Evolutionary conservation across 1,140 invertebrate genomes (phyloP), one percentile per base, ranked within the genome.

Genomic region (Halyomorpha halys): DNA sequence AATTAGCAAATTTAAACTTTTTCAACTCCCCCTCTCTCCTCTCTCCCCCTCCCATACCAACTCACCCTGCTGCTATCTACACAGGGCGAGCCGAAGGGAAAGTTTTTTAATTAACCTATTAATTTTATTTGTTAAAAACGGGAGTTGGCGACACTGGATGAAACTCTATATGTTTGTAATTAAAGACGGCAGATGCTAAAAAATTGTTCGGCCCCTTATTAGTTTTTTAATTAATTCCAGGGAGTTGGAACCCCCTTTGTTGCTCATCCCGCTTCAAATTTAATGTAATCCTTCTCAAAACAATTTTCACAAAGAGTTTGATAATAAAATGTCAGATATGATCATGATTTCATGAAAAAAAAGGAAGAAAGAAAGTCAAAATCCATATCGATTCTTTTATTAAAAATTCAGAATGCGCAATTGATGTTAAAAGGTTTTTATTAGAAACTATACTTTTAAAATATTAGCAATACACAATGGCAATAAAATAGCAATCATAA

Each of bases 91-190:
- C 47, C 19, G 47, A 49, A 21, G 47, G 19, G 21, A 61, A 61
- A 61, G 39, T 61, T 61, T 61, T 61, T 61, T 61, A 61, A 61
- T 61, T 61, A 61, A 61, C 60, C 60, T 61, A 61, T 61, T 61
- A 61, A 61, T 61, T 61, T 61, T 45, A 61, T 61, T 61, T 61
- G 30, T 61, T 61, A 56, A 56, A 56, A 56, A 56, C 18, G 53
- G 23, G 53, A 23, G 19, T 16, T 19, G 53, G 60, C 39, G 60
- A 61, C 60, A 61, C 39, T 61, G 44, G 44, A 47, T 61, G 60
- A 61, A 61, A 61, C 60, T 61, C 60, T 61, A 61, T 61, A 61
- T 61, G 60, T 61, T 61, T 61, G 60, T 61, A 61, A 61, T 61
- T 61, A 61, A 56, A 56, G 53, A 56, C 18, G 23, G 53, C 14